A percentile compares a stretch with the other conserved stretches of the same genome.
phyloP scores from a whole-genome alignment of 2,113 vertebrate species.

The Mugil cephalus region DNA sequence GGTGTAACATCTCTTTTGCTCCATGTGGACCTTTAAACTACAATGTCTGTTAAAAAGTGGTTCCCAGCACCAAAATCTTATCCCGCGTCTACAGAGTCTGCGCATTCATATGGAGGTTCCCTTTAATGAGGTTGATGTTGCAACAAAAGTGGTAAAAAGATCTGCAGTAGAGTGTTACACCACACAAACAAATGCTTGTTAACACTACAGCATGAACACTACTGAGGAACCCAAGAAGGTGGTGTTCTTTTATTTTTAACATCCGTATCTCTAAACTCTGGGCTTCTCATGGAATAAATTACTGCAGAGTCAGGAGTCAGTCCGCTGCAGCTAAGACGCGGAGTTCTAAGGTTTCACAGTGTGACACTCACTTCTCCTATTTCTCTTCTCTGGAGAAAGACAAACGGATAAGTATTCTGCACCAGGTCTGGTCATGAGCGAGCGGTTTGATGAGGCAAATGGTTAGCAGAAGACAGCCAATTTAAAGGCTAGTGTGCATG shows the following conservation, averaged over 20 bases:
- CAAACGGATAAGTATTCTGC: conserved; percentile 67
- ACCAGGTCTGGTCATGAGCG: conserved; percentile 71
- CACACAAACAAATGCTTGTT: too few relatives aligned
- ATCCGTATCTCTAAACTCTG: not conserved
- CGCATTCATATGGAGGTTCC: not conserved
- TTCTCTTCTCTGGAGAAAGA: conserved; percentile 44
- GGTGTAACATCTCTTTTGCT: too few relatives aligned
- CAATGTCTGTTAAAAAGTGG: too few relatives aligned
- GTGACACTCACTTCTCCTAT: conserved; percentile 45
- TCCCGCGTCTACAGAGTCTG: too few relatives aligned
- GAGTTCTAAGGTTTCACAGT: conserved; percentile 21
- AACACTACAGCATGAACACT: too few relatives aligned
- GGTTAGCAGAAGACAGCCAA: conserved; percentile 81
- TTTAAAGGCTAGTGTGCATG: conserved; percentile 74
- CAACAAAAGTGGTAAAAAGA: conserved; percentile 32
- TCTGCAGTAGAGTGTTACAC: conserved; percentile 16
- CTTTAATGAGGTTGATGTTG: conserved; percentile 19
- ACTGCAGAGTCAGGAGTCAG: conserved; percentile 22
- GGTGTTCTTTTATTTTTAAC: too few relatives aligned
- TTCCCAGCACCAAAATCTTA: too few relatives aligned
- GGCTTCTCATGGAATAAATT: conserved; percentile 13
- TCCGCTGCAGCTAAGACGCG: not conserved
- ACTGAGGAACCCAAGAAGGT: too few relatives aligned
- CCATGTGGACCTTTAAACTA: too few relatives aligned
- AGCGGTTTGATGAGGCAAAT: conserved; percentile 78